Base-by-base conservation (phyloP, 2,797 vertebrate species). In the Rhyacichthys aspro region DNA sequence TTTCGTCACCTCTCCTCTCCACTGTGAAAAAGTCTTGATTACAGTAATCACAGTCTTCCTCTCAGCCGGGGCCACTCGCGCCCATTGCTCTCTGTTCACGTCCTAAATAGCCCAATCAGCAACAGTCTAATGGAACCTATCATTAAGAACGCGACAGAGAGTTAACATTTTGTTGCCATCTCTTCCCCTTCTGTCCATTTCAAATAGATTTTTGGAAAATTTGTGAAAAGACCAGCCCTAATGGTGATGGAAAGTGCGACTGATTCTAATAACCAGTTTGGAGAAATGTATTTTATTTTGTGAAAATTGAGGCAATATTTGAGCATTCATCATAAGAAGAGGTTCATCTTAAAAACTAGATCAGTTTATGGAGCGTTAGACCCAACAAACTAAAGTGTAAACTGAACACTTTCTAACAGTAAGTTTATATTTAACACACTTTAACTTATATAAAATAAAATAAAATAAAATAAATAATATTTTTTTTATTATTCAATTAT, bases 31-130 rank as follows among this genome's bases (percentile, higher is more conserved):
- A 65, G 63, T 68, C 70, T 82, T 86, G 76, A 90, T 90, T 80
- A 87, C 68, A 59, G 77, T 84, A 90, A 88, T 91, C 84, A 86
- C 68, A 62, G 63, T 55, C 71, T 72, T 64, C 79, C 49, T 68
- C 76, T 86, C 76, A 72, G 70, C 49, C 50, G 67, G 76, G 55
- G 71, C 71, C 81, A 70, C 69, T 82, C 78, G 48, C 67, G 66
- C 66, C 78, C 76, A 54, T 62, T 49, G 76, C 67, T 16, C 64
- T 70, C 63, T 65, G 70, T 74, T 86, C 79, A 52, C 49, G 68
- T 61, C 50, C 59, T 82, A 79, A 89, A 86, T 72, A 72, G 58
- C 59, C 61, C 80, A 86, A 83, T 90, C 84, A 88, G 72, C 42
- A 34, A 32, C 12, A 15, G 64, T 66, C 72, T 72, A 85, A 82